Base-by-base conservation (phyloP, 2,888 invertebrate species). In the Noctua janthe region DNA sequence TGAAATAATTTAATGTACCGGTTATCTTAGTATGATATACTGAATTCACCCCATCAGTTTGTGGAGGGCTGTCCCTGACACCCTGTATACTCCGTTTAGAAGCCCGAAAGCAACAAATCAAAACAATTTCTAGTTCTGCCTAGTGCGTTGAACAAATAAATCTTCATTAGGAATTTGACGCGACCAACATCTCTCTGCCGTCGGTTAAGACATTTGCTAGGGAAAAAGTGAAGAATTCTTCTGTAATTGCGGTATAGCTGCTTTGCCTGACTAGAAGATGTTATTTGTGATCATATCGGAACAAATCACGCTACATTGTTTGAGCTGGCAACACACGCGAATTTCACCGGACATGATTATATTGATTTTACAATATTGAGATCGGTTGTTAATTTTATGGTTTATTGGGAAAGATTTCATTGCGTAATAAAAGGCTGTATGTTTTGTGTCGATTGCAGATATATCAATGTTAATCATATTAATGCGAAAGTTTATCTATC, bases 301-400 rank as follows among this genome's bases (percentile, higher is more conserved):
- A 82, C 79, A 76, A 35, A 82, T 84, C 87, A 88, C 83, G 88
- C 82, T 70, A 81, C 82, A 80, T 81, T 82, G 82, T 78, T 76
- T 43, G 51, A 75, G 75, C 59, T 66, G 47, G 71, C 43, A 70
- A 75, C 71, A 70, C 76, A 76, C 81, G 84, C 74, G 81, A 83
- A 85, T 90, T 89, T 89, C 89, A 82, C 85, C 86, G 51, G 66
- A 78, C 59, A 39, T 62, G 29, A 23, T 74, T 66, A 59, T 78
- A 72, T 75, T 81, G 69, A 74, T 78, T 84, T 74, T 39, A 74
- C 4, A 70, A 81, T 75, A 62, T 29, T 67, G 15, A 35, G n/a
- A 82, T 39, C 17, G 77, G 51, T 67, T 39, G n/a, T 35, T n/a
- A 35, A 69, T 66, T 20, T 43, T 73, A 23, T n/a, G 39, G 43